phyloP scores from a whole-genome alignment of 2,888 invertebrate genomes.

The Dichetophora obliterata region DNA sequence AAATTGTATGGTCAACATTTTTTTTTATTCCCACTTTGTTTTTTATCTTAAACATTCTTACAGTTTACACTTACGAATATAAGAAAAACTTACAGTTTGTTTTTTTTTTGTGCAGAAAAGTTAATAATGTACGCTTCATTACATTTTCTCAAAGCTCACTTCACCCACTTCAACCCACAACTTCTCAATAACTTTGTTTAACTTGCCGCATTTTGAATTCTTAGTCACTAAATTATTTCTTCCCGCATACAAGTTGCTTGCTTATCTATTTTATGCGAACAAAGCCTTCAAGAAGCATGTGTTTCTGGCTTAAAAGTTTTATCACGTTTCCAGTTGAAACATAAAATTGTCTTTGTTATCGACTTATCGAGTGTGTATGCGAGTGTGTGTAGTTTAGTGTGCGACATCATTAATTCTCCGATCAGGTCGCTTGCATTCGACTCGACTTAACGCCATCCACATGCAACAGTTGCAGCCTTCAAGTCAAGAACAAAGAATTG shows the following conservation, averaged over 20 bases:
- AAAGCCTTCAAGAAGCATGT: neutral
- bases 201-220: too few relatives aligned
- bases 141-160: too few relatives aligned
- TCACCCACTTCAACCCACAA: too few relatives aligned
- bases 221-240: too few relatives aligned
- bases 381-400: neutral
- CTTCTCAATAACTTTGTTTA: too few relatives aligned
- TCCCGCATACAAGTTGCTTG: neutral
- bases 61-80: too few relatives aligned
- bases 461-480: neutral
- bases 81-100: too few relatives aligned
- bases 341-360: slow-evolving; percentile 6
- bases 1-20: too few relatives aligned
- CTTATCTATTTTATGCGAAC: neutral
- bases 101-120: too few relatives aligned
- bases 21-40: too few relatives aligned
- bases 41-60: too few relatives aligned
- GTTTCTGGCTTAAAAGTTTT: slow-evolving; percentile 2
- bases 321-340: slow-evolving; percentile 3
- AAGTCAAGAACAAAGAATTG: slow-evolving; percentile 17
- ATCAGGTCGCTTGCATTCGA: neutral
- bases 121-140: too few relatives aligned
- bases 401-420: neutral
- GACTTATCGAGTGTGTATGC: neutral
- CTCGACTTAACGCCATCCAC: neutral